Evolutionary conservation across 2,797 vertebrate species (phyloP), one percentile per base, ranked within the genome.

Genomic region (Oryzias sinensis): DNA sequence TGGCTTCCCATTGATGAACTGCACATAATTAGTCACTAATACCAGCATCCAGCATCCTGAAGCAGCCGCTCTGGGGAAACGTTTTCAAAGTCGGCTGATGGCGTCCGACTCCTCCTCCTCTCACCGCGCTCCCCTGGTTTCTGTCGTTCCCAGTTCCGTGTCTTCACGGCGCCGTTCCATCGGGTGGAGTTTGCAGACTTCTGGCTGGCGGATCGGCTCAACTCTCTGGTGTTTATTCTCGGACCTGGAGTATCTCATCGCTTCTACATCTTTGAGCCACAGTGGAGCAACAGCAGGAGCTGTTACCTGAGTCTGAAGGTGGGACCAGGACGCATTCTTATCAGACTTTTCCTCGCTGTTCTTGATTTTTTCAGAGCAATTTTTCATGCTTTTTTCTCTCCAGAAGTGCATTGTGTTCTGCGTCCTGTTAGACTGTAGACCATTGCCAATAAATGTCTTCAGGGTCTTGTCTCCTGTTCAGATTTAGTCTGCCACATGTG

Each of bases 121-220:
- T 90, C 92, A 94, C 87, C 93, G 90, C 84, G 89, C 90, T 63
- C 68, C 80, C 93, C 91, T 92, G 4, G 11, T 1, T 37, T 61
- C 27, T 25, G 53, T 43, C 59, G 8, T 49, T 52, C 63, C 2
- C 67, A 99, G 97, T 99, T 99, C 71, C 95, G 97, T 25, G 96
- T 99, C 50, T 95, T 96, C 86, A 99, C 97, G 1, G 96, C 97
- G 48, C 97, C 97, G 7, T 98, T 99, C 88, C 97, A 98, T 89
- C 94, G 97, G 16, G 97, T 99, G 79, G 97, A 95, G 86, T 99
- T 99, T 5, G 97, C 97, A 70, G 97, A 99, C 90, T 99, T 99
- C 93, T 99, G 97, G 97, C 90, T 99, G 87, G 97, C 97, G 1
- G 97, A 99, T 89, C 97, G 99, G 85, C 94, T 99, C 71, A 99